A percentile compares a stretch with the other conserved stretches of the same genome.
phyloP scores from a whole-genome alignment of 2,888 invertebrate genomes.

The Linnaemya tessellans region DNA sequence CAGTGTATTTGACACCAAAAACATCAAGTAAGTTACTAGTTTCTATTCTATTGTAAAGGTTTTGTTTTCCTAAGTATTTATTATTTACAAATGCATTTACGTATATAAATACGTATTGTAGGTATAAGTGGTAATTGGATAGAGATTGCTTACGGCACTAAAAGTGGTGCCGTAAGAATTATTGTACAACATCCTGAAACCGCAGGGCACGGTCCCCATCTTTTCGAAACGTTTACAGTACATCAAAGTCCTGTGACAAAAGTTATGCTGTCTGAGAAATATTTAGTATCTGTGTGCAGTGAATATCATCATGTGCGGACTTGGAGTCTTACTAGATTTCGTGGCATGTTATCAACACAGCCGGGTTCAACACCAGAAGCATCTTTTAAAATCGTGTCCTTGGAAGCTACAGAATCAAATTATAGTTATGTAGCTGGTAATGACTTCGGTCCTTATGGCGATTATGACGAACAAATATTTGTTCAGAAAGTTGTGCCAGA shows the following conservation, averaged over 20 bases:
- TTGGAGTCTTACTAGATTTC: slow-evolving; percentile 98
- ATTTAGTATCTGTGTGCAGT: slow-evolving; percentile 97
- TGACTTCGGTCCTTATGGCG: slow-evolving; percentile 95
- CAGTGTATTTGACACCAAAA: slow-evolving; percentile 99
- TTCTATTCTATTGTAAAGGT: neutral
- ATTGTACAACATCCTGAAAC: slow-evolving; percentile 99
- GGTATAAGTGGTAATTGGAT: slow-evolving; percentile 99
- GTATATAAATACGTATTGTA: slow-evolving; percentile 82
- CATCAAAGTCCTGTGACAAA: slow-evolving; percentile 98
- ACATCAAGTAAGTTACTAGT: slow-evolving; percentile 93
- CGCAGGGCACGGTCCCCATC: slow-evolving; percentile 98
- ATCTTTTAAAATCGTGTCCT: slow-evolving; percentile 90
- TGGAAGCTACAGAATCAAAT: slow-evolving; percentile 87
- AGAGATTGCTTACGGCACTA: slow-evolving; percentile 99
- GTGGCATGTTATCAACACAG: slow-evolving; percentile 99
- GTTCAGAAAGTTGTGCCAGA: slow-evolving; percentile 99
- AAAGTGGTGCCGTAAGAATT: slow-evolving; percentile 96
- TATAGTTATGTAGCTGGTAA: slow-evolving; percentile 87
- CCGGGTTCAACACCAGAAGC: slow-evolving; percentile 99
- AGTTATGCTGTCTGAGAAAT: slow-evolving; percentile 97
- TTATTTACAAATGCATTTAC: neutral
- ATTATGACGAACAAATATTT: slow-evolving; percentile 98
- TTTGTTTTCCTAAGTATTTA: neutral
- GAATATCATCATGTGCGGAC: slow-evolving; percentile 99
- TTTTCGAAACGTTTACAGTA: slow-evolving; percentile 99